Percentiles rank a stretch among this genome's conserved stretches.
Conservation (phyloP, 2,888 invertebrate genomes). For the Epistrophe eligans region DNA sequence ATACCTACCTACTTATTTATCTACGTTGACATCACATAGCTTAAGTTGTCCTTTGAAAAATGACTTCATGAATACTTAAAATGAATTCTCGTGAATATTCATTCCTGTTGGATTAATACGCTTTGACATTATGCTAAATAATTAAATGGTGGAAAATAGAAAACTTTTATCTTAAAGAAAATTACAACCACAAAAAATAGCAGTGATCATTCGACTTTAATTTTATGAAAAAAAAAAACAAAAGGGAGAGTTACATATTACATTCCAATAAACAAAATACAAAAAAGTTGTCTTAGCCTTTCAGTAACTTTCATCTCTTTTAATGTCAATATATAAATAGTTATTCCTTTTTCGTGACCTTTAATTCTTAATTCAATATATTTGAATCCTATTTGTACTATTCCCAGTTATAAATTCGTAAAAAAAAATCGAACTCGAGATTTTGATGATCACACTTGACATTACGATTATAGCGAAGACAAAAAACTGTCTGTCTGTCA, state of each 20-base stretch:
- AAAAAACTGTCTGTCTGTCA: too few relatives aligned
- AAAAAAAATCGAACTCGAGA: too few relatives aligned
- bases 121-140: conserved; percentile 70
- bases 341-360: too few relatives aligned
- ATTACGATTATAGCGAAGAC: too few relatives aligned
- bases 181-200: not conserved
- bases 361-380: too few relatives aligned
- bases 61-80: conserved; percentile 72
- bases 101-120: conserved; percentile 66
- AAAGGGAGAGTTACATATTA: not conserved
- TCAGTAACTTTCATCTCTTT: too few relatives aligned
- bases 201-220: not conserved
- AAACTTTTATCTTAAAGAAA: not conserved
- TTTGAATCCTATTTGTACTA: too few relatives aligned
- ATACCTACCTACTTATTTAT: not conserved
- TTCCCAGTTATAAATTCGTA: too few relatives aligned
- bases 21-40: conserved; percentile 20
- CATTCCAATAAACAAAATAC: not conserved
- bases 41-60: conserved; percentile 61
- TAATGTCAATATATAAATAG: too few relatives aligned
- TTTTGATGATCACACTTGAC: too few relatives aligned
- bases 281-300: too few relatives aligned
- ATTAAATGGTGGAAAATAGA: conserved; percentile 63
- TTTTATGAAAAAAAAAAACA: too few relatives aligned
- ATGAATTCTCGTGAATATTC: conserved; percentile 73